Conservation (phyloP, 2,797 vertebrate genomes). For the Morus bassanus region DNA sequence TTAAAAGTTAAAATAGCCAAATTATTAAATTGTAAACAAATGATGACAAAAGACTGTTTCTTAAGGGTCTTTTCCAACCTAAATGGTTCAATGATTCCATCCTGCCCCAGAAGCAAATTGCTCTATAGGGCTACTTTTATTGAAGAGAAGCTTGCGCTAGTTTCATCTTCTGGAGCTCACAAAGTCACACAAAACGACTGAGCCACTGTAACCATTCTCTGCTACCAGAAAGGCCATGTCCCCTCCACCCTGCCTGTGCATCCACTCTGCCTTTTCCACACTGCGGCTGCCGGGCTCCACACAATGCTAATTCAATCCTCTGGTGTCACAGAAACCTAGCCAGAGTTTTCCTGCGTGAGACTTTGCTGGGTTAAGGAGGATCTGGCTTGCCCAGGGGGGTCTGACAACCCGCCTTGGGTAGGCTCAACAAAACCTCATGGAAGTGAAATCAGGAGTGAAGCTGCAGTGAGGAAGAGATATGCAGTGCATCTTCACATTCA, state of each 20-base stretch:
- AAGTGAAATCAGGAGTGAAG: not conserved
- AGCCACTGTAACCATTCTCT: not conserved
- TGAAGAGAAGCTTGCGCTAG: fast-evolving
- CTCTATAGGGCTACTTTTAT: not conserved
- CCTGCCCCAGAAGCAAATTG: not conserved
- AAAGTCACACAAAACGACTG: fast-evolving
- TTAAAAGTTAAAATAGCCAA: not conserved
- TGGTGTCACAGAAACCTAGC: not conserved
- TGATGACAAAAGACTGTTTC: not conserved
- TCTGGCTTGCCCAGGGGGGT: not conserved
- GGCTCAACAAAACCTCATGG: fast-evolving
- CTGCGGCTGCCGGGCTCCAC: fast-evolving
- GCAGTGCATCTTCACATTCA: not conserved
- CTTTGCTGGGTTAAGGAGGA: not conserved
- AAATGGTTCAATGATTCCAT: not conserved
- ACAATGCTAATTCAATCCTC: fast-evolving
- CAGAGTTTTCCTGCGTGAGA: not conserved
- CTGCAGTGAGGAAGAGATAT: not conserved
- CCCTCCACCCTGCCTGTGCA: fast-evolving
- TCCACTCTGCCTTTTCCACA: not conserved
- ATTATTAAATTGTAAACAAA: not conserved
- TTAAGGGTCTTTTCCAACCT: not conserved
- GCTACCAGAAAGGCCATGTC: not conserved
- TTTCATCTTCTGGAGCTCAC: not conserved
- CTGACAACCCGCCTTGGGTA: fast-evolving